Conservation (phyloP, 2,797 vertebrate genomes). For the Thamnophis elegans region DNA sequence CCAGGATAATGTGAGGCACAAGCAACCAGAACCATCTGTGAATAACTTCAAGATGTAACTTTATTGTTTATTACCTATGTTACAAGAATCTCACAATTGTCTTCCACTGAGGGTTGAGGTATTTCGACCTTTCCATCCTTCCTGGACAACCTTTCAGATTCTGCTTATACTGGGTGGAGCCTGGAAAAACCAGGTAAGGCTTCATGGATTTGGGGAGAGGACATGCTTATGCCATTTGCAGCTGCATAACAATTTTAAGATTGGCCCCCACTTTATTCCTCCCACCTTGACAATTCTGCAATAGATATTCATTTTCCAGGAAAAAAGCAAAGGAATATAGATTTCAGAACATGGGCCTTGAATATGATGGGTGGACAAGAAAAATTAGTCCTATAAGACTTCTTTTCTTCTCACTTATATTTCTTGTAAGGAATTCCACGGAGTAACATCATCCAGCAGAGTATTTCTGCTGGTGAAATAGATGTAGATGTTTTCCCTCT, state of each 20-base stretch:
- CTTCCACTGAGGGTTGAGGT: background rate
- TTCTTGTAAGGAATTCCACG: background rate
- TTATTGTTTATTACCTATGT: background rate
- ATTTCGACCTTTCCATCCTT: background rate
- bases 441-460: background rate
- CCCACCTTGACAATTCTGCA: no score
- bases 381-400: background rate
- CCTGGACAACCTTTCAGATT: background rate
- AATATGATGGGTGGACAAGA: background rate
- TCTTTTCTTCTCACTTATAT: background rate
- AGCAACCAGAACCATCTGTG: background rate
- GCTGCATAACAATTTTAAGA: background rate
- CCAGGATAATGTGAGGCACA: background rate
- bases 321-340: background rate
- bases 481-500: background rate
- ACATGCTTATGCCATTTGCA: background rate
- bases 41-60: background rate
- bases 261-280: background rate
- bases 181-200: background rate
- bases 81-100: background rate
- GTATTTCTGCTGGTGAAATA: background rate
- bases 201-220: background rate
- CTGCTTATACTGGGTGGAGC: background rate
- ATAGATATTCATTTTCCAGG: conserved; percentile 5
- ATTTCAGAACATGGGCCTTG: background rate